phyloP scores from a whole-genome alignment of 2,113 vertebrate genomes.

The Sinosuthora webbiana region DNA sequence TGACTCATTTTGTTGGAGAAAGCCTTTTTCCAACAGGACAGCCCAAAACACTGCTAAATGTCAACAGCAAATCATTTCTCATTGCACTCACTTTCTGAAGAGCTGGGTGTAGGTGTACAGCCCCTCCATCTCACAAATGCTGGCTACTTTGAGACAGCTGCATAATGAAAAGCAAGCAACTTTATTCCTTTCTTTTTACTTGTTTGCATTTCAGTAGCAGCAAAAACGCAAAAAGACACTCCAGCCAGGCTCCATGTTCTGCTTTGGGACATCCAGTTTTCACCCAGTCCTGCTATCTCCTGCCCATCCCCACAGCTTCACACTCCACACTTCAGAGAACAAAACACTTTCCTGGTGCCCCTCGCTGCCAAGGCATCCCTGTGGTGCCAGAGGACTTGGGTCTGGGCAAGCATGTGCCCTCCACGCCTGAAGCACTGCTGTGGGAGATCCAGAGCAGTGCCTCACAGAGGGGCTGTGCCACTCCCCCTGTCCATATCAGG shows the following conservation, averaged over 20 bases:
- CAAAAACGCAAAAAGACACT: neutral
- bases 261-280: neutral
- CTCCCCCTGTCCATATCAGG: neutral
- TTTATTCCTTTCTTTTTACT: neutral
- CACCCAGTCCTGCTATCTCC: neutral
- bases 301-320: neutral
- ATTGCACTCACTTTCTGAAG: neutral
- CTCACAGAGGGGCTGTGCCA: neutral
- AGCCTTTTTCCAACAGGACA: neutral
- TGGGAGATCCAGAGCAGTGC: neutral
- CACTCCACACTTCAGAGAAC: neutral
- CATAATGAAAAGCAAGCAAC: neutral
- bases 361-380: neutral
- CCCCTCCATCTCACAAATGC: neutral
- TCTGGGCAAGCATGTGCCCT: rapidly evolving
- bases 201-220: neutral
- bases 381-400: neutral
- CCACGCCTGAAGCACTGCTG: rapidly evolving
- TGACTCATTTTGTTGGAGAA: neutral
- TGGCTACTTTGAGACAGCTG: neutral
- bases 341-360: neutral
- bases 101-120: neutral
- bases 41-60: neutral
- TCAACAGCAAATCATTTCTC: neutral
- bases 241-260: neutral